Conservation (phyloP, 1,140 invertebrate species). For the Drosophila athabasca region DNA sequence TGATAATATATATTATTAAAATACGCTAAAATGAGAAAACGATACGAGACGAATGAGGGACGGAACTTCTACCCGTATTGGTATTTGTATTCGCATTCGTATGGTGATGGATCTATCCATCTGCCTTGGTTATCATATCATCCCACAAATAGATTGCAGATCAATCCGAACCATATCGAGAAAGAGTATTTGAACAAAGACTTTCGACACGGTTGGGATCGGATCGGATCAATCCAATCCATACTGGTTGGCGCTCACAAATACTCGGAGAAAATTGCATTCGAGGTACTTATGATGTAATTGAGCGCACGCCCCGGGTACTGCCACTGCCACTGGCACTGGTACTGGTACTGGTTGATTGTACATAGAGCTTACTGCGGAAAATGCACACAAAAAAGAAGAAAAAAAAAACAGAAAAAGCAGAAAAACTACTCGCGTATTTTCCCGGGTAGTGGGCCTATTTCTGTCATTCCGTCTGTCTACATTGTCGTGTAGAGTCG, state of each 20-base stretch:
- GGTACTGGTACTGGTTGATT: constrained; percentile 11
- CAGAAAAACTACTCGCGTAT: constrained; percentile 50
- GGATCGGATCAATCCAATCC: constrained; percentile 5
- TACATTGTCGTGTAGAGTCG: constrained; percentile 37
- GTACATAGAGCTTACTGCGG: constrained; percentile 64
- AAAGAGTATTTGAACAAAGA: constrained; percentile 24
- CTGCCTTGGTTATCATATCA: constrained; percentile 1
- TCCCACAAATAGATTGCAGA: background rate
- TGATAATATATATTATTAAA: constrained; percentile 71
- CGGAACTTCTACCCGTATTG: too few relatives aligned
- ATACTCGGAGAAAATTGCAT: constrained; percentile 7
- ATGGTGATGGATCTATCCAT: background rate
- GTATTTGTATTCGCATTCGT: too few relatives aligned
- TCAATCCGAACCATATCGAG: constrained; percentile 1
- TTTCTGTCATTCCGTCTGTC: constrained; percentile 50
- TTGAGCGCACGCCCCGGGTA: constrained; percentile 66
- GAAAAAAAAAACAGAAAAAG: background rate
- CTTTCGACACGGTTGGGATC: constrained; percentile 3
- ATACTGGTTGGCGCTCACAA: constrained; percentile 33
- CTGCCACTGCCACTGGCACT: background rate
- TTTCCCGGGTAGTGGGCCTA: constrained; percentile 72
- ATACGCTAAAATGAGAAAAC: constrained; percentile 48
- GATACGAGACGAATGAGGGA: constrained; percentile 3
- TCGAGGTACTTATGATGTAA: constrained; percentile 66
- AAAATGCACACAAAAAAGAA: constrained; percentile 28